Base-by-base conservation (phyloP, 2,113 vertebrate genomes). In the Chaenogobius annularis region DNA sequence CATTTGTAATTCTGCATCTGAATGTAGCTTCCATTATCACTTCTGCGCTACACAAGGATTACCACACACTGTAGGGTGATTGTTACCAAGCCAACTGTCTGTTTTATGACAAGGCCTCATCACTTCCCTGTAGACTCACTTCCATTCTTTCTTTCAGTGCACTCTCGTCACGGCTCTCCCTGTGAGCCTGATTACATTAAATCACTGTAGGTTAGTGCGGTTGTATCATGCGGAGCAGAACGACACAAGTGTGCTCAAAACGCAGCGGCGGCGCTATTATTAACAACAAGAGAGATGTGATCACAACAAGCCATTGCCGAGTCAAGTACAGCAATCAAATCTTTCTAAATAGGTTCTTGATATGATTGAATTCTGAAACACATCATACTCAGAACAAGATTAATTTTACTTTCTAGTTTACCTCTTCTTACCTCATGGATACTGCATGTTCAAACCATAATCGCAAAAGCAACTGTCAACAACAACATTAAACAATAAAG, bases 121-220 rank as follows among this genome's bases (percentile, higher is more conserved):
- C 68, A 50, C 82, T 79, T 81, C 79, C 66, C 77, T 26, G 48
- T 58, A 13, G 69, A 67, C 81, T 84, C 62, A 68, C 82, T 87
- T 81, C 69, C 70, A 72, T 69, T 67, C 66, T 78, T 82, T 83
- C 58, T 70, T 82, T 77, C 85, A 58, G 71, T 79, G 69, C 69
- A 70, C 84, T 87, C 84, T 87, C 69, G 55, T 56, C 22, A 22
- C 1, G 35, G 78, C 73, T 79, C 85, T 81, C 82, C 77, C 79
- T 85, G 79, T 65, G 83, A 85, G 75, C 65, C 80, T 87, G 85
- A 87, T 87, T 83, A 68, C 74, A 68, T 77, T 82, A 83, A 87
- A 83, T 84, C 72, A 75, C 72, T 70, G 52, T 66, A 86, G 82
- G 75, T 87, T 77, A 74, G 79, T 67, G 55, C 70, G 78, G 79